Evolutionary conservation across 2,888 invertebrate genomes (phyloP).

Genomic region (Hydroisotoma schaefferi): DNA sequence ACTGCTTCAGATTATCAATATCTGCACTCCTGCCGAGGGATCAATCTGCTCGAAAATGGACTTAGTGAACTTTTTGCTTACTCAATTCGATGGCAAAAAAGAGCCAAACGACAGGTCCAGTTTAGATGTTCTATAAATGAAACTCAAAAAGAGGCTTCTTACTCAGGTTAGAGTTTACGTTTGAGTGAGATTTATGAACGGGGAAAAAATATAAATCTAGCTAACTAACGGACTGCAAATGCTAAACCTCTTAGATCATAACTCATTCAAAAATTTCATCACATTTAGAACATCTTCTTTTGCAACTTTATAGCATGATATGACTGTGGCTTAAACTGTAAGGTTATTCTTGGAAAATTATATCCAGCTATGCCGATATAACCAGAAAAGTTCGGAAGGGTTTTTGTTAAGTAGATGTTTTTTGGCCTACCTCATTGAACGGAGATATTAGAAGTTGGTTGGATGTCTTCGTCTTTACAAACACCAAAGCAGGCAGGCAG

Average conservation of each 20-base stretch:
- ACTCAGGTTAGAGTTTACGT: background rate
- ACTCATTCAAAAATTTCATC: conserved; percentile 40
- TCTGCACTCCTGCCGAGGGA: too few species aligned
- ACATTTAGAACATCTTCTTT: conserved; percentile 18
- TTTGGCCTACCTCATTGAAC: background rate
- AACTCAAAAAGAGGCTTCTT: conserved; percentile 12
- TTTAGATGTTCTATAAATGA: background rate
- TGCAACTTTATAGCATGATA: conserved; percentile 3
- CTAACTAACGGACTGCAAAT: conserved; percentile 10
- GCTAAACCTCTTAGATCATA: conserved; percentile 35
- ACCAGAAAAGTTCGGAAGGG: conserved; percentile 14
- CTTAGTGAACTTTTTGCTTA: background rate
- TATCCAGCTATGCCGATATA: conserved; percentile 19
- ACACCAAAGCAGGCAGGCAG: background rate
- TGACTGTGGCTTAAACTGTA: too few species aligned
- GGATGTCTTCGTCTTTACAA: background rate
- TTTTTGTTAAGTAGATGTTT: background rate
- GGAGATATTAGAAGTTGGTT: background rate
- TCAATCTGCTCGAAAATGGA: too few species aligned
- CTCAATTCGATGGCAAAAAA: background rate
- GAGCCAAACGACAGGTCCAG: background rate
- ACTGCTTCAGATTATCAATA: too few species aligned
- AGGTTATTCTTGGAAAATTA: too few species aligned
- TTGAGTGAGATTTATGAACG: background rate
- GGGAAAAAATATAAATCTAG: background rate